phyloP scores from a whole-genome alignment of 2,797 vertebrate genomes.

The Acomys russatus region DNA sequence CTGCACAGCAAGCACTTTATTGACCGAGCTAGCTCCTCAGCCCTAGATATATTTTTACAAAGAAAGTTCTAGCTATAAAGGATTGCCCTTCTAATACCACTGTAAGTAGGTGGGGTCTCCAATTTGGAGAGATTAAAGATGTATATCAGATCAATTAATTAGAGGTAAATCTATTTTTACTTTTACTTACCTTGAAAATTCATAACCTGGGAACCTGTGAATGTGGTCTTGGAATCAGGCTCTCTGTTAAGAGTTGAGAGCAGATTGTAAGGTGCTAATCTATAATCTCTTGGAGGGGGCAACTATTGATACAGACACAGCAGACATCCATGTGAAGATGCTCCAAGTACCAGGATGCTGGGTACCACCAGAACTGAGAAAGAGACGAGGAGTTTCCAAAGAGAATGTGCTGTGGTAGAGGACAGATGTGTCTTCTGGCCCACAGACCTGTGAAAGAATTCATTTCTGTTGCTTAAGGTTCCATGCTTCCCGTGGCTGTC shows the following conservation, averaged over 20 bases:
- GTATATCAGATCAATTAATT: not conserved
- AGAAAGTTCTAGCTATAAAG: not conserved
- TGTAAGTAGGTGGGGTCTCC: not conserved
- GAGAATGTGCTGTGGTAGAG: too few species aligned
- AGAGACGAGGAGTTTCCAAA: not conserved
- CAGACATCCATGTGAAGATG: not conserved
- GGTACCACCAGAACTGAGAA: not conserved
- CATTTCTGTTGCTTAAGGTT: not conserved
- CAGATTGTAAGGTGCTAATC: not conserved
- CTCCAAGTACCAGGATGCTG: not conserved
- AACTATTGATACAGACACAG: not conserved
- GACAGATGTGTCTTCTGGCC: not conserved
- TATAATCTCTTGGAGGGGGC: not conserved
- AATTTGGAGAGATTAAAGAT: not conserved
- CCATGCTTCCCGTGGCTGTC: not conserved
- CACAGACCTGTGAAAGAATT: not conserved
- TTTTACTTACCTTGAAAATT: not conserved
- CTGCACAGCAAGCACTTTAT: not conserved
- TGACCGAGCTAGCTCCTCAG: not conserved
- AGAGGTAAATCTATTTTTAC: not conserved
- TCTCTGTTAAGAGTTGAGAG: not conserved
- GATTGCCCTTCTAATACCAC: not conserved
- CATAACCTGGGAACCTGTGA: not conserved
- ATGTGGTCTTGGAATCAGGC: not conserved
- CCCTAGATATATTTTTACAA: not conserved